These are phyloP conservation scores for Spialia ferax DNA, from an alignment of 2,888 invertebrate genomes.

Conservation along the genomic window DNA sequence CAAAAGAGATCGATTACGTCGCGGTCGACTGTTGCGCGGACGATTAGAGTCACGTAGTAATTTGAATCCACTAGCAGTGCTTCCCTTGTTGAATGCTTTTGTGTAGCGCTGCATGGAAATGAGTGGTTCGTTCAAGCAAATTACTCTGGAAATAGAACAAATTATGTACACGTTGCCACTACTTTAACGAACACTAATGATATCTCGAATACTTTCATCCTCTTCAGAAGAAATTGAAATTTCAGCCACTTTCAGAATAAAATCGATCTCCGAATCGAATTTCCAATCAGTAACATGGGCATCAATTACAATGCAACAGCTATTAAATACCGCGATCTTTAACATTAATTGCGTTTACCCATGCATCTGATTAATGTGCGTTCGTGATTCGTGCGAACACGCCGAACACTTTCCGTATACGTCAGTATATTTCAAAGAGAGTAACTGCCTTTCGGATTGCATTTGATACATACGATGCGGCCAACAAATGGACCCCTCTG, in stretches of 20 bases:
- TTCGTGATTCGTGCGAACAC: slow-evolving; percentile 57
- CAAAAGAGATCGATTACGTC: slow-evolving; percentile 30
- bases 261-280: slow-evolving; percentile 8
- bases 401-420: slow-evolving; percentile 46
- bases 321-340: slow-evolving; percentile 39
- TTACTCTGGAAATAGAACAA: neutral
- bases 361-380: slow-evolving; percentile 65
- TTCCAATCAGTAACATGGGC: slow-evolving; percentile 29
- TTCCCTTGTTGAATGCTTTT: neutral
- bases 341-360: slow-evolving; percentile 51
- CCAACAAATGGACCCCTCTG: slow-evolving; percentile 46
- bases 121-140: neutral
- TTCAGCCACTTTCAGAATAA: neutral
- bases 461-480: slow-evolving; percentile 45
- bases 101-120: neutral
- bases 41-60: slow-evolving; percentile 28
- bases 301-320: slow-evolving; percentile 20
- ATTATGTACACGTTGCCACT: neutral
- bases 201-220: neutral
- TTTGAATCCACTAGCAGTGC: slow-evolving; percentile 14
- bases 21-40: slow-evolving; percentile 22
- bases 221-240: neutral
- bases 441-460: slow-evolving; percentile 39
- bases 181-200: neutral
- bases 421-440: slow-evolving; percentile 40